A percentile compares a stretch with the other conserved stretches of the same genome.
Conservation (phyloP, 1,140 invertebrate species). For the Trialeurodes vaporariorum region DNA sequence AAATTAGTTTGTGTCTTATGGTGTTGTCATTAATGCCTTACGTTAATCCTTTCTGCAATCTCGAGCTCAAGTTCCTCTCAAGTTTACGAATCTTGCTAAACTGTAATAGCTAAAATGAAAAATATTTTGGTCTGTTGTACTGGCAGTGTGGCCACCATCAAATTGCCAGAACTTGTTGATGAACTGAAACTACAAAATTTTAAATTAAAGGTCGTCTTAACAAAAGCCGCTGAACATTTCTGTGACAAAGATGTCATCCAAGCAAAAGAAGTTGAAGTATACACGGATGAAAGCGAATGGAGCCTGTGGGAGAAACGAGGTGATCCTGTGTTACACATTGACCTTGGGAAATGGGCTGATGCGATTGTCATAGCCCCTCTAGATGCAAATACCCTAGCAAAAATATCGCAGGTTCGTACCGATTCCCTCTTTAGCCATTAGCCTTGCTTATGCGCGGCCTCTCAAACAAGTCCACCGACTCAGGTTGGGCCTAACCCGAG, state of each 20-base stretch:
- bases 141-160: constrained; percentile 85
- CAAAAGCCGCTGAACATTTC: constrained; percentile 78
- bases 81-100: too few relatives aligned
- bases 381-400: constrained; percentile 94
- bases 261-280: constrained; percentile 41
- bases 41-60: too few relatives aligned
- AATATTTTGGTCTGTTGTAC: constrained; percentile 71
- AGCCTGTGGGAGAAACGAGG: constrained; percentile 73
- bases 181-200: constrained; percentile 29
- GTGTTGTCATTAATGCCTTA: too few relatives aligned
- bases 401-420: constrained; percentile 59
- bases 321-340: constrained; percentile 94
- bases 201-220: constrained; percentile 66
- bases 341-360: constrained; percentile 92
- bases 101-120: too few relatives aligned
- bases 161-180: constrained; percentile 53
- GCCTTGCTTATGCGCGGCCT: neutral
- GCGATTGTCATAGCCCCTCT: constrained; percentile 85
- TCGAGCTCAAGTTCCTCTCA: too few relatives aligned
- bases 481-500: too few relatives aligned
- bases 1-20: too few relatives aligned
- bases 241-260: constrained; percentile 52
- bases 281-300: constrained; percentile 85
- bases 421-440: neutral
- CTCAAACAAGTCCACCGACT: neutral